Conservation (phyloP, 2,888 invertebrate species). For the Heteromurus nitidus region DNA sequence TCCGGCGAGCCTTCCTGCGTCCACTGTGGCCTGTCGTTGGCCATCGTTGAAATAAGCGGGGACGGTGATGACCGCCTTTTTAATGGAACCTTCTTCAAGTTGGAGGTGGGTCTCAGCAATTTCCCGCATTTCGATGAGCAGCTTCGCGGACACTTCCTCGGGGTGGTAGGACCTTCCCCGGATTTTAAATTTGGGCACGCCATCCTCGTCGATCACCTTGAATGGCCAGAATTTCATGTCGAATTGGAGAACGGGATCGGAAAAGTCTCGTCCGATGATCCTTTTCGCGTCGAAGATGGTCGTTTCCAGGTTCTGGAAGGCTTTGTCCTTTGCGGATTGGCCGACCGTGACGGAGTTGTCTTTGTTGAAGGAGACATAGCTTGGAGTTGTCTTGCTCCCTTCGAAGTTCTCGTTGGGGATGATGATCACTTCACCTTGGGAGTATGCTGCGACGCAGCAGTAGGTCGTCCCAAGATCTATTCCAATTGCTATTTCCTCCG, state of each 20-base stretch:
- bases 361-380: constrained; percentile 27
- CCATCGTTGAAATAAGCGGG: constrained; percentile 86
- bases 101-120: constrained; percentile 41
- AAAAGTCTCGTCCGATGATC: constrained; percentile 46
- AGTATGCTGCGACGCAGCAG: constrained; percentile 51
- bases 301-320: constrained; percentile 80
- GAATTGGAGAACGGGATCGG: constrained; percentile 30
- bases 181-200: constrained; percentile 79
- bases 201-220: constrained; percentile 42
- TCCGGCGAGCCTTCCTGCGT: constrained; percentile 89
- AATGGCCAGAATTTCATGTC: constrained; percentile 65
- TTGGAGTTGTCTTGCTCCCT: constrained; percentile 28
- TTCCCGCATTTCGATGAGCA: constrained; percentile 32
- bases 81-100: constrained; percentile 78
- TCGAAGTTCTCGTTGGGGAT: constrained; percentile 28
- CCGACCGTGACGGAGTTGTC: constrained; percentile 32
- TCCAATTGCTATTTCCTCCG: constrained; percentile 38
- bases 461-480: constrained; percentile 60
- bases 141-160: constrained; percentile 52
- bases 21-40: constrained; percentile 84
- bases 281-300: constrained; percentile 77
- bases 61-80: constrained; percentile 86
- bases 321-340: constrained; percentile 89
- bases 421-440: constrained; percentile 36
- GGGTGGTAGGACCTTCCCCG: constrained; percentile 39